phyloP scores from a whole-genome alignment of 2,113 vertebrate genomes.

The Alaudala cheleensis region DNA sequence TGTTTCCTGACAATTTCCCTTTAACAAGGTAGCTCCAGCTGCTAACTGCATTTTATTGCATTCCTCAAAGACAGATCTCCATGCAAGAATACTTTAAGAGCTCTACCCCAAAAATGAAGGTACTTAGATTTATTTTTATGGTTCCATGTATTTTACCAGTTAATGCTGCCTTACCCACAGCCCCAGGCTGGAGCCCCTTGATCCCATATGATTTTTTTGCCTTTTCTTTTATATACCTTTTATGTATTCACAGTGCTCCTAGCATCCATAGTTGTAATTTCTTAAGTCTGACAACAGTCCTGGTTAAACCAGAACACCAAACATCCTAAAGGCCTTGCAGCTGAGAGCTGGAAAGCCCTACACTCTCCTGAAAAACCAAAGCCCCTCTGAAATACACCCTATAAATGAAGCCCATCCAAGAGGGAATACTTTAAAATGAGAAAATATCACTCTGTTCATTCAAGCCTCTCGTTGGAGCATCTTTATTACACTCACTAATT shows the following conservation, averaged over 20 bases:
- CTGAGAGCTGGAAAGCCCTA: not conserved
- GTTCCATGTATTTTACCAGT: not conserved
- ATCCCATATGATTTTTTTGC: not conserved
- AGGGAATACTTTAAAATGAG: not conserved
- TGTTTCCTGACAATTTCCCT: slow-evolving; percentile 11
- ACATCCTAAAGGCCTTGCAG: not conserved
- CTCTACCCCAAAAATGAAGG: not conserved
- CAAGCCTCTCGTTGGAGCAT: not conserved
- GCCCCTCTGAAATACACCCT: not conserved
- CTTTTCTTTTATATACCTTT: not conserved
- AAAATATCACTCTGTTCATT: not conserved
- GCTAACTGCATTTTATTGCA: slow-evolving; percentile 26
- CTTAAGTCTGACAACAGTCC: not conserved
- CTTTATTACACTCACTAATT: not conserved
- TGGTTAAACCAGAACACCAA: not conserved
- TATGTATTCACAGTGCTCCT: not conserved
- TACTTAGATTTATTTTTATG: not conserved
- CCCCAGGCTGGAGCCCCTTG: not conserved
- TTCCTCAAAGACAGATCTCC: not conserved
- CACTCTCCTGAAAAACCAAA: not conserved
- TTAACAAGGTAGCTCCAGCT: slow-evolving; percentile 43
- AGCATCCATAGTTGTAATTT: not conserved
- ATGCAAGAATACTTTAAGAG: not conserved
- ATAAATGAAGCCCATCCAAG: not conserved
- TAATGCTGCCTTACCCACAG: not conserved